Base-by-base conservation (phyloP, 2,888 invertebrate species). In the Germaria angustata region DNA sequence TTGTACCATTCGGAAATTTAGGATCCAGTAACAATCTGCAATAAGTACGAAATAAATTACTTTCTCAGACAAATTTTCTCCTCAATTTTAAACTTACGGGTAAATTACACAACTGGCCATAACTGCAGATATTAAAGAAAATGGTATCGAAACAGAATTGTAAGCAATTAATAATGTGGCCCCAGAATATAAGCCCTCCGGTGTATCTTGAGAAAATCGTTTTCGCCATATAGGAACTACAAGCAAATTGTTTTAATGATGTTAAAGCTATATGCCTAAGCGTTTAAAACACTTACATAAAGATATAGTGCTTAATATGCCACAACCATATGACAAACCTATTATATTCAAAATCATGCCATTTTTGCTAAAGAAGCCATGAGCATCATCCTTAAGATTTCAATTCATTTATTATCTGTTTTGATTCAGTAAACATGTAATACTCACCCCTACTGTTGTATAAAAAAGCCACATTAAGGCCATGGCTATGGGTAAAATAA, bases 181-280 rank as follows among this genome's bases (percentile, higher is more conserved):
- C 0, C 98, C 98, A 2, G 96, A 95, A 90, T 98, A 98, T 0
- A 97, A 91, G 0, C 97, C 97, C 90, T 97, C 97, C 68, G 97
- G 95, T 0, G 95, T 94, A 88, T 98, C 98, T 88, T 98, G 97
- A 85, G 97, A 97, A 91, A 97, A 98, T 46, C 96, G 93, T n/a
- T 96, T 96, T n/a, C 98, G 93, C 91, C 96, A 96, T 36, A 94
- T 94, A 2, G 96, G 95, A 92, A 94, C 96, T 96, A 24, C 11
- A 66, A 66, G 2, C 0, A 2, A 17, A 66, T 0, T 24, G 7
- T n/a, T 51, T 51, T 15, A 8, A 34, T 13, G 9, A 15, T 24
- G 6, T 36, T 13, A 36, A 34, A 13, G 2, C 20, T 20, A 34
- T 17, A 11, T 51, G n/a, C n/a, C n/a, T n/a, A n/a, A n/a, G 6